Evolutionary conservation across 2,113 vertebrate species (phyloP), one percentile per base, ranked within the genome.

Genomic region (Platycercus adscitus): DNA sequence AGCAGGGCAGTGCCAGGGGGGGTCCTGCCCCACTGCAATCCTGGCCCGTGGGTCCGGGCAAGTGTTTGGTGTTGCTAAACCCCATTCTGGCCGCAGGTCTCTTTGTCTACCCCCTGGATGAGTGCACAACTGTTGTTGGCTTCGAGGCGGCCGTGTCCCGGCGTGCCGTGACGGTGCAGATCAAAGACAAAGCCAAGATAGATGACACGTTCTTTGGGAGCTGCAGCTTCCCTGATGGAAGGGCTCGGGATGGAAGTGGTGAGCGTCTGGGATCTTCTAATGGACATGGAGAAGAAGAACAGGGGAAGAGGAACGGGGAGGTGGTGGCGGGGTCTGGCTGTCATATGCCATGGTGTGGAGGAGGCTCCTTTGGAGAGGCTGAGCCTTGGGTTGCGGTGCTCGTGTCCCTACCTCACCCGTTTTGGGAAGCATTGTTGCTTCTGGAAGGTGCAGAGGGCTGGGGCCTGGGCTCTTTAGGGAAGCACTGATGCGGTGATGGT

Each of bases 111-210:
- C 99, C 99, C 1, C 96, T 99, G 98, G 99, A 99, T 8, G 99
- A 99, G 93, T 89, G 97, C 81, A 98, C 98, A 24, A 98, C 99
- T 0, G 98, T 99, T 3, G 98, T 99, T 0, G 99, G 99, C 19
- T 99, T 99, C 1, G 99, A 99, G 93, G 99, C 99, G 0, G 98
- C 99, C 75, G 98, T 99, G 66, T 98, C 98, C 31, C 98, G 88
- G 63, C 98, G 98, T 5, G 98, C 98, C 0, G 97, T 99, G 90
- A 99, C 99, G 0, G 98, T 99, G 88, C 99, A 99, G 97, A 98
- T 99, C 96, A 99, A 99, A 95, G 99, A 99, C 98, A 99, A 99
- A 97, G 96, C 98, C 88, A 99, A 99, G 95, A 97, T 99, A 9
- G 98, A 99, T 1, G 98, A 98, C 35, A 93, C 95, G 56, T 98